Evolutionary conservation across 2,888 invertebrate genomes (phyloP), one percentile per base, ranked within the genome.

Genomic region (Latheticus oryzae): DNA sequence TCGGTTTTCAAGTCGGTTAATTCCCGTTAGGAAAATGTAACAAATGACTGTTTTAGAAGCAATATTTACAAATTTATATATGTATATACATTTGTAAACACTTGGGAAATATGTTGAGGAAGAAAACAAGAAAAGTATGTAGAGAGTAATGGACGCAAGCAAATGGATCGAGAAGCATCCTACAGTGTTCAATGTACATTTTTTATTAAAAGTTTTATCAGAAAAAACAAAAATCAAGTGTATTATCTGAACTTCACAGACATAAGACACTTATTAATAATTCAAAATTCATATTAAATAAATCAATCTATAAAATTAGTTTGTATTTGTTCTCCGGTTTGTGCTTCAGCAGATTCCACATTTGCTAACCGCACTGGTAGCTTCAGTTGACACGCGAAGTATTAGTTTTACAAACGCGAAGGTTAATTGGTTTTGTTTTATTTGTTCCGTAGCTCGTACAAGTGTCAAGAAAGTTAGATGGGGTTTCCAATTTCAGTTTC

Each of bases 61-160:
- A n/a, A n/a, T 59, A 56, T 57, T 62, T 64, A 55, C 50, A 64
- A 64, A 62, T 62, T 60, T 54, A 58, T 56, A 58, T 60, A n/a
- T n/a, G n/a, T n/a, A 60, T 58, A 62, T 58, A 58, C 58, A 37
- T 53, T 51, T 50, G 48, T 47, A 50, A 48, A 54, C 62, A 61
- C 63, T 61, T 38, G 61, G 59, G 60, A 62, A 58, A 64, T 62
- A 55, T 48, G 4, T 32, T 52, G 45, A 55, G 62, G 60, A 63
- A 51, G 42, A 8, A 48, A 60, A 60, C 51, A 58, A 62, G 42
- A 60, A 60, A 58, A 58, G 58, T 33, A 17, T 9, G 21, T n/a
- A n/a, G n/a, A n/a, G n/a, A 2, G 33, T 33, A 47, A 47, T 47
- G 33, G 47, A 8, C 12, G 47, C 33, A 47, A 21, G 30, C 24